Evolutionary conservation across 2,888 invertebrate species (phyloP), one percentile per base, ranked within the genome.

Genomic region (Tachina grossa): DNA sequence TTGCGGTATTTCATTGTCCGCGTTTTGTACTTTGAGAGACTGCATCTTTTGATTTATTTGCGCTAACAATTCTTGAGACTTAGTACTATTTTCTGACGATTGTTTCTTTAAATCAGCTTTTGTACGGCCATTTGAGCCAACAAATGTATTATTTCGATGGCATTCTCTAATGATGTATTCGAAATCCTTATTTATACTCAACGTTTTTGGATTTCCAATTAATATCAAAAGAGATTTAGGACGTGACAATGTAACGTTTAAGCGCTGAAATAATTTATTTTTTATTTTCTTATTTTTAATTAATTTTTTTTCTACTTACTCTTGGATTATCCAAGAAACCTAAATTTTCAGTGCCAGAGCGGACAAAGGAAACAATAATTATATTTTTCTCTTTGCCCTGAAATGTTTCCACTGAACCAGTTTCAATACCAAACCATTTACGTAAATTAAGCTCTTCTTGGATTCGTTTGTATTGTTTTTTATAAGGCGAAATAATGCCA

Each of bases 331-430:
- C 88, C 41, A 92, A 87, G 78, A 92, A 92, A 2, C 92, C 92
- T 49, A 92, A 84, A 6, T 84, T 83, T n/a, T 87, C 65, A 0
- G 89, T 89, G 63, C 89, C 88, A 0, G 92, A 92, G 45, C 97
- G 94, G 11, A 97, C 98, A 0, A 97, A 97, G 0, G 96, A 95
- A 72, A 97, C 94, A 9, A 98, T 95, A 66, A 98, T 96, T 2
- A 97, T 95, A 11, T 95, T 93, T 90, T 96, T 96, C 92, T 98
- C 98, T 87, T 96, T 96, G 0, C 98, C 98, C 92, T 98, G 98
- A 92, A 97, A 98, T 51, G 95, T 95, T 92, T 98, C 98, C 1
- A 97, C 97, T 0, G 97, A 96, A 0, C 97, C 98, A 66, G 96
- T 95, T 89, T 95, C 95, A 9, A 96, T 93, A 6, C 93, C 90